Conservation (phyloP, 92 coral and sea anemone genomes). For the Epizoanthus stellaris region DNA sequence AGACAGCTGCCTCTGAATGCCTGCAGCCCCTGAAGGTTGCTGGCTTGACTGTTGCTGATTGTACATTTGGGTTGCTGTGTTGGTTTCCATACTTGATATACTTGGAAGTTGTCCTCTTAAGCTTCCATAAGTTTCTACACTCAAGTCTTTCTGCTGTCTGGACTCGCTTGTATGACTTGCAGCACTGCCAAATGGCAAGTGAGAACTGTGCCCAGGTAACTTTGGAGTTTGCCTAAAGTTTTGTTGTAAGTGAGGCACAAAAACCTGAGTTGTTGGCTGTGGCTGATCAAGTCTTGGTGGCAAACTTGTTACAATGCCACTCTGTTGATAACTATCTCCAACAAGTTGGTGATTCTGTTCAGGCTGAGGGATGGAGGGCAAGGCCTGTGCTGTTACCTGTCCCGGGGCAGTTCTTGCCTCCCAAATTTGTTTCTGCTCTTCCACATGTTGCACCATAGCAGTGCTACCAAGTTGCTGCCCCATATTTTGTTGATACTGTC, state of each 20-base stretch:
- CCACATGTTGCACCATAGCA: background rate
- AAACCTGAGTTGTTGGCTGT: conserved; percentile 1
- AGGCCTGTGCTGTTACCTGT: background rate
- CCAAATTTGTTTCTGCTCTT: background rate
- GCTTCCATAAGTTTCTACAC: background rate
- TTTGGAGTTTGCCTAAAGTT: background rate
- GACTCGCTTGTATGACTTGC: background rate
- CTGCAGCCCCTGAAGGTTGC: background rate
- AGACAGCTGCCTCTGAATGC: background rate
- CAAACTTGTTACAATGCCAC: background rate
- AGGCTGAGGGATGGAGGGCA: background rate
- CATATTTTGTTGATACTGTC: background rate
- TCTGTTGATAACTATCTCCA: background rate
- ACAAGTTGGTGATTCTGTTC: background rate
- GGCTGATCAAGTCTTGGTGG: background rate
- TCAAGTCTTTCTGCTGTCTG: background rate
- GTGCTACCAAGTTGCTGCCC: background rate
- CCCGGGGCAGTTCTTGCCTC: background rate
- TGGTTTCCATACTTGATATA: background rate
- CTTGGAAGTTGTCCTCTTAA: background rate
- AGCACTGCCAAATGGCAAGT: background rate
- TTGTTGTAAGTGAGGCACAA: background rate
- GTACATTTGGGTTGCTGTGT: background rate
- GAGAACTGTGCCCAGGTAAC: background rate
- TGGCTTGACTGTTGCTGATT: background rate